Evolutionary conservation across 2,888 invertebrate species (phyloP), one percentile per base, ranked within the genome.

Genomic region (Eurytoma californica): DNA sequence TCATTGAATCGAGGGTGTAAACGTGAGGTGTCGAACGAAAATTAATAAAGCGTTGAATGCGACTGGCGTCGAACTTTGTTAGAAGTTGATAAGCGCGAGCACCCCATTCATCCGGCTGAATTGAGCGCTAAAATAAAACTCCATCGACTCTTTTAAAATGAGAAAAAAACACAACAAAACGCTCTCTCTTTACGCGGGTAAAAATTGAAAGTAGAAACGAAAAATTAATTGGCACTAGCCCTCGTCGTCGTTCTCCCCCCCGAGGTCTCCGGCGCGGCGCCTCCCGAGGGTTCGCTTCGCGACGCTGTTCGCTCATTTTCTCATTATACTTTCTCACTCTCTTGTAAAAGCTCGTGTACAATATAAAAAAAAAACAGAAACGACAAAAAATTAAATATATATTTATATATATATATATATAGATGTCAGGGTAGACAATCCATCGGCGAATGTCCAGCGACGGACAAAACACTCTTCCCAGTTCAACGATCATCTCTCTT

Each of bases 381-480:
- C 18, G 12, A 57, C 28, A 28, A 63, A 74, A 24, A 67, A 16
- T 16, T 24, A 57, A 30, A 57, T 24, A 39, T 49, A 14, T 30
- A n/a, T 58, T n/a, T 49, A 74, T 67, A 49, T 61, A 67, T 67
- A 69, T 30, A 69, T 60, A 18, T 58, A n/a, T 57, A 53, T 72
- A 57, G 61, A 77, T 65, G 70, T 77, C 77, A 82, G 79, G 77
- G 77, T 82, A 80, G 80, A 72, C 77, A 77, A 72, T 77, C 80
- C 67, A 75, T 82, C 77, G 80, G 79, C 74, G 80, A 82, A 82
- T 82, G 77, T 80, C 80, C 81, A 82, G 77, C 77, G 74, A 80
- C 67, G 74, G 74, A 72, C 74, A 53, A 58, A 65, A 63, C 51
- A 66, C 57, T 79, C 69, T 61, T 75, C 47, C 39, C 70, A 68